Conservation (phyloP, 2,113 vertebrate species). For the Fukomys damarensis region DNA sequence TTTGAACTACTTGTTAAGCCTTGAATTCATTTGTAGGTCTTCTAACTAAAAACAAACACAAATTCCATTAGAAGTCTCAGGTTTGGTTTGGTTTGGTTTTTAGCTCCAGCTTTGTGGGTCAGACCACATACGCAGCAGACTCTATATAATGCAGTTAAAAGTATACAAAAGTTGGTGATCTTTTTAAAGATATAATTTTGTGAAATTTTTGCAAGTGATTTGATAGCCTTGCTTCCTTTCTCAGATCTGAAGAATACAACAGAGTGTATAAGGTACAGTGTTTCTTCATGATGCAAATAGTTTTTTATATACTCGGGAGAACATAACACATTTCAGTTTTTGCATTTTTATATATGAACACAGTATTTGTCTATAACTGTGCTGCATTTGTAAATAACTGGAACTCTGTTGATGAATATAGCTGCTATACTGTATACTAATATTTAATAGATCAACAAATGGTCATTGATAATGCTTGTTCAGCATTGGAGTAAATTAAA, state of each 20-base stretch:
- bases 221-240: conserved; percentile 72
- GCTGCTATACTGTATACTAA: conserved; percentile 74
- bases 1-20: conserved; percentile 72
- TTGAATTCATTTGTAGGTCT: conserved; percentile 78
- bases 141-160: conserved; percentile 79
- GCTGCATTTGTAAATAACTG: conserved; percentile 79
- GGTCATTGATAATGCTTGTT: conserved; percentile 73
- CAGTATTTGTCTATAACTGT: conserved; percentile 76
- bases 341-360: conserved; percentile 76
- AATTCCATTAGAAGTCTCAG: conserved; percentile 37
- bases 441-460: conserved; percentile 73
- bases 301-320: conserved; percentile 78
- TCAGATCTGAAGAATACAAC: conserved; percentile 74
- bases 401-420: conserved; percentile 84
- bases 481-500: conserved; percentile 78
- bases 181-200: conserved; percentile 84
- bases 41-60: conserved; percentile 46
- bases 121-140: conserved; percentile 73
- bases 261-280: conserved; percentile 81
- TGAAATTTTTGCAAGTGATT: conserved; percentile 72
- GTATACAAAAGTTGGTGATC: conserved; percentile 74
- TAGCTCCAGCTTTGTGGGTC: conserved; percentile 80
- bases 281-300: conserved; percentile 76
- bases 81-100: too few species aligned
- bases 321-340: conserved; percentile 73